A percentile compares a stretch with the other conserved stretches of the same genome.
Evolutionary conservation across 2,797 vertebrate species (phyloP).

Genomic region (Pseudomugil gertrudae): DNA sequence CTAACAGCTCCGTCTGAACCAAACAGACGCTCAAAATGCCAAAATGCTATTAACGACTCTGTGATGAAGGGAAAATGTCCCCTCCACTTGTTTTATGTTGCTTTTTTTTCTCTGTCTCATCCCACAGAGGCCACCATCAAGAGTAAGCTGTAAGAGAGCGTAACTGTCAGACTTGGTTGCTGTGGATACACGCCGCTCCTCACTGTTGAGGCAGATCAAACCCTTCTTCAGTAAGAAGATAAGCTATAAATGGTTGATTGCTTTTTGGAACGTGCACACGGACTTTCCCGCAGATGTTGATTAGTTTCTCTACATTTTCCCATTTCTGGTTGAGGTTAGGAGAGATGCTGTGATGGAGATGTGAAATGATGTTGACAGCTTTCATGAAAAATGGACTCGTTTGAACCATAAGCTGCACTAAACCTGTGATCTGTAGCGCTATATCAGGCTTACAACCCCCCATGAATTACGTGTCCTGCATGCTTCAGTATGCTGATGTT

Average conservation of each 20-base stretch:
- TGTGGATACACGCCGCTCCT: conserved; percentile 52
- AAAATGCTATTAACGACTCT: conserved; percentile 50
- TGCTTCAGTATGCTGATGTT: conserved; percentile 25
- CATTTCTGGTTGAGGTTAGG: conserved; percentile 12
- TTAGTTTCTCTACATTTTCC: conserved; percentile 26
- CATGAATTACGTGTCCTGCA: conserved; percentile 15
- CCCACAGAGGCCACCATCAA: conserved; percentile 60
- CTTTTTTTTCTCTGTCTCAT: conserved; percentile 32
- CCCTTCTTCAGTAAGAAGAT: conserved; percentile 43
- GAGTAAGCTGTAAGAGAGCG: conserved; percentile 73
- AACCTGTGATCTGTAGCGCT: conserved; percentile 36
- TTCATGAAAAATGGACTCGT: conserved; percentile 23
- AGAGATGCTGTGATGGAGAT: conserved; percentile 21
- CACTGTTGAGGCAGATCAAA: conserved; percentile 40
- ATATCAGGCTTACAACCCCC: conserved; percentile 3
- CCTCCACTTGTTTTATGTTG: conserved; percentile 39
- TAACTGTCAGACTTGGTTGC: conserved; percentile 52
- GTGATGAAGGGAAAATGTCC: conserved; percentile 38
- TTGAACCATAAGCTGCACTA: conserved; percentile 8
- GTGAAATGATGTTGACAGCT: conserved; percentile 35
- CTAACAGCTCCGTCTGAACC: conserved; percentile 61
- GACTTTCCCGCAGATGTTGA: conserved; percentile 34
- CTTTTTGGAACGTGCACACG: conserved; percentile 36
- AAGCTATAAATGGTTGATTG: conserved; percentile 42
- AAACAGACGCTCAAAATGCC: conserved; percentile 41